These are phyloP conservation scores for Tetropium fuscum DNA, from an alignment of 2,888 invertebrate genomes.

Conservation along the genomic window DNA sequence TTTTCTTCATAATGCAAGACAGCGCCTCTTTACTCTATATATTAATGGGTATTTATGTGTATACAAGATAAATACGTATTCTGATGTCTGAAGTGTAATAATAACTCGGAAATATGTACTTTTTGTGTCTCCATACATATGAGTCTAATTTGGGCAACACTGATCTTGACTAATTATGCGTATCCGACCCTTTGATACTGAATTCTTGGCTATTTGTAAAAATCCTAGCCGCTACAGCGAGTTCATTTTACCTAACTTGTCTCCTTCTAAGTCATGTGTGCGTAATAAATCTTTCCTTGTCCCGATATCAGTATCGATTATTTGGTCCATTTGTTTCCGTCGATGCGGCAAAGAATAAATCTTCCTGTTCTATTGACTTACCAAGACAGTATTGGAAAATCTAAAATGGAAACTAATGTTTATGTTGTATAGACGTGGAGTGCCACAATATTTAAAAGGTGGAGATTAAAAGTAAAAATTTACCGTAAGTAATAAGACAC, in stretches of 20 bases:
- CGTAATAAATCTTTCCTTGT: constrained; percentile 60
- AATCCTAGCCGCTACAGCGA: constrained; percentile 16
- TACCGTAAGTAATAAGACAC: too few relatives aligned
- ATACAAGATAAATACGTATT: neutral
- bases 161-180: constrained; percentile 15
- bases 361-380: constrained; percentile 58
- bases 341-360: constrained; percentile 63
- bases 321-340: constrained; percentile 64
- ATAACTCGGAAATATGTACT: constrained; percentile 7
- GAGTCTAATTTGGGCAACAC: constrained; percentile 7
- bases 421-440: constrained; percentile 6
- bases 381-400: constrained; percentile 35
- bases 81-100: constrained; percentile 1
- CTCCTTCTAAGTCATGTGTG: constrained; percentile 50
- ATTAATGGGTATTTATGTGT: constrained; percentile 27
- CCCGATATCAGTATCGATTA: constrained; percentile 65
- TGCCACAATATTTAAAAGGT: too few relatives aligned
- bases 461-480: too few relatives aligned
- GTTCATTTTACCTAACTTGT: constrained; percentile 19
- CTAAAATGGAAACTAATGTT: constrained; percentile 44
- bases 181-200: constrained; percentile 5
- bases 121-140: neutral
- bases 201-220: constrained; percentile 21
- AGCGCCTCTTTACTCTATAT: constrained; percentile 19
- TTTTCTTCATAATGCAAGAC: constrained; percentile 13